Conservation (phyloP, 2,888 invertebrate genomes). For the Tiliacea aurago region DNA sequence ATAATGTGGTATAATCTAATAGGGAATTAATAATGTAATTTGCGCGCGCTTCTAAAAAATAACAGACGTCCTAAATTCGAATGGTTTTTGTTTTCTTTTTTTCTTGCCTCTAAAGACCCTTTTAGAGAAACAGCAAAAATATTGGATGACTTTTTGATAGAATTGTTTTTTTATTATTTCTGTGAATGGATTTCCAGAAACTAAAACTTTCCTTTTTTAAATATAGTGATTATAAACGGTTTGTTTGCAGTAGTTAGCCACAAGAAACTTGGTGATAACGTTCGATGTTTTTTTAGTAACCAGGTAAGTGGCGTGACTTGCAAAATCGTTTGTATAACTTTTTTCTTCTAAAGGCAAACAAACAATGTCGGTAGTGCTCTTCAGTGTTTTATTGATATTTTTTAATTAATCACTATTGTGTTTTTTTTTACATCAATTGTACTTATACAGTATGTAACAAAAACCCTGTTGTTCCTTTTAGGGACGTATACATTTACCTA, state of each 20-base stretch:
- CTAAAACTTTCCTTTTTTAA: slow-evolving; percentile 27
- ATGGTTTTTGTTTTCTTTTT: slow-evolving; percentile 65
- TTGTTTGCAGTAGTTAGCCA: slow-evolving; percentile 61
- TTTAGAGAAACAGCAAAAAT: slow-evolving; percentile 17
- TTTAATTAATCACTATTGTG: slow-evolving; percentile 4
- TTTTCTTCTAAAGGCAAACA: slow-evolving; percentile 50
- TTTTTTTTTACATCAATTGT: slow-evolving; percentile 10
- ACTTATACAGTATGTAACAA: slow-evolving; percentile 4
- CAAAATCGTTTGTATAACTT: slow-evolving; percentile 46
- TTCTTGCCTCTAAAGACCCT: slow-evolving; percentile 52
- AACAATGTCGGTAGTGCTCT: slow-evolving; percentile 49
- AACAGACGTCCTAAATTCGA: slow-evolving; percentile 74
- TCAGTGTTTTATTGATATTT: slow-evolving; percentile 33
- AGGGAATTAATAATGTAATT: slow-evolving; percentile 82
- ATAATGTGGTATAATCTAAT: slow-evolving; percentile 85
- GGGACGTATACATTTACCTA: no score
- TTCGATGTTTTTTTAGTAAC: slow-evolving; percentile 67
- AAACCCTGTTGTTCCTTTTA: no score
- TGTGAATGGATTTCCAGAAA: slow-evolving; percentile 12
- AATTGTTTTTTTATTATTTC: slow-evolving; percentile 16
- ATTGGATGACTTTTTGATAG: slow-evolving; percentile 13
- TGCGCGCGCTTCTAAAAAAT: slow-evolving; percentile 77
- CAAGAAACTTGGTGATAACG: slow-evolving; percentile 57
- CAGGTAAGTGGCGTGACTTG: slow-evolving; percentile 69
- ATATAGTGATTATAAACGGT: slow-evolving; percentile 56